A percentile compares a stretch with the other conserved stretches of the same genome.
Evolutionary conservation across 2,113 vertebrate species (phyloP).

Genomic region (Rattus rattus): DNA sequence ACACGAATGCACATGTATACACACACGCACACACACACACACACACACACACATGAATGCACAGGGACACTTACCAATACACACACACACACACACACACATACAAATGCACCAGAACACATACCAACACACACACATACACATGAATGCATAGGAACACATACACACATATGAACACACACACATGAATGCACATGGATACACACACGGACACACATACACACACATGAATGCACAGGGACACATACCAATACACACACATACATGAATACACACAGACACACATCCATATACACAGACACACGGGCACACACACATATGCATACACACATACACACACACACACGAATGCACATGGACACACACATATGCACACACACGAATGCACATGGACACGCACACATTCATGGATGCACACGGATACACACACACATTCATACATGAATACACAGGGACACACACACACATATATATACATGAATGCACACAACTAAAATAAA

Average conservation of each 20-base stretch:
- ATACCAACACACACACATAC: too few species aligned
- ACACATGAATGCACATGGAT: too few species aligned
- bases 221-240: neutral
- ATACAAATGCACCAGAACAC: too few species aligned
- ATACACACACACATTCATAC: neutral
- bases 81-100: too few species aligned
- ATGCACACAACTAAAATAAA: neutral
- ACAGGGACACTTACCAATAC: too few species aligned
- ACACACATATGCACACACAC: neutral
- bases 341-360: neutral
- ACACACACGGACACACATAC: too few species aligned
- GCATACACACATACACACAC: neutral
- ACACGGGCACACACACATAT: rapidly evolving
- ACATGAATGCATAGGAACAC: too few species aligned
- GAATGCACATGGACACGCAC: too few species aligned
- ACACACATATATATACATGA: neutral
- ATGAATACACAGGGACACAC: neutral
- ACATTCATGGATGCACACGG: neutral
- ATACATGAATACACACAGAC: neutral
- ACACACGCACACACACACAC: too few species aligned
- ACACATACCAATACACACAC: neutral
- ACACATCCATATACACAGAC: rapidly evolving
- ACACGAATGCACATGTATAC: too few species aligned
- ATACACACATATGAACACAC: neutral
- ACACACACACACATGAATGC: too few species aligned